Base-by-base conservation (phyloP, 2,113 vertebrate genomes). In the Panurus biarmicus region DNA sequence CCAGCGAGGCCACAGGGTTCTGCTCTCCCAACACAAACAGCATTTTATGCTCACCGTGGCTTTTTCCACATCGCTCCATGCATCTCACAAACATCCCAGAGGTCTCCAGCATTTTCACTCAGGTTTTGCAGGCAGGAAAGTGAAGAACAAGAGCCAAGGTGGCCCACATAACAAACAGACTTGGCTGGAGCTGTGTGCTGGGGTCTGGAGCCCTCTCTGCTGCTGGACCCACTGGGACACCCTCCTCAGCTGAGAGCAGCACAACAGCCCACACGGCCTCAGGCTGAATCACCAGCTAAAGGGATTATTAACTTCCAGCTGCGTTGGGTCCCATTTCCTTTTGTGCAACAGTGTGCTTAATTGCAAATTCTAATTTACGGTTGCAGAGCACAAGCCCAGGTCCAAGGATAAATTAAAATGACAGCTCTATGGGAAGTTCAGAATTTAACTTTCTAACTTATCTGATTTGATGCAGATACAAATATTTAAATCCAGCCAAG, bases 391-490 rank as follows among this genome's bases (percentile, higher is more conserved):
- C 81, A 76, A 77, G 44, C 78, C 67, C 64, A 40, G 50, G 87
- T 79, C 78, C 8, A 58, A 58, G 51, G 67, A 93, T 93, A 91
- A 95, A 96, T 96, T 90, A 93, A 85, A 91, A 58, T 48, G 82
- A 93, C 20, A 28, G 93, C 81, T 93, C 78, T 81, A 79, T 17
- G 62, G 81, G 87, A 89, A 87, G 71, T 79, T 62, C 0, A 4
- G 93, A 95, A 94, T 91, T 85, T 72, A 89, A 91, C 87, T 95
- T 91, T 76, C 81, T n/a, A 77, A 80, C 85, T 96, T 93, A 93
- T 86, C 96, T 95, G 94, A 95, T 95, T 56, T 91, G 95, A 95
- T 66, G 78, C 82, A 95, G 89, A 95, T 17, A 94, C 75, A 95
- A 95, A 85, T 80, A 93, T 71, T 91, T 91, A 62, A 95, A 89